Evolutionary conservation across 1,140 invertebrate genomes (phyloP), one percentile per base, ranked within the genome.

Genomic region (Diachasma alloeum): DNA sequence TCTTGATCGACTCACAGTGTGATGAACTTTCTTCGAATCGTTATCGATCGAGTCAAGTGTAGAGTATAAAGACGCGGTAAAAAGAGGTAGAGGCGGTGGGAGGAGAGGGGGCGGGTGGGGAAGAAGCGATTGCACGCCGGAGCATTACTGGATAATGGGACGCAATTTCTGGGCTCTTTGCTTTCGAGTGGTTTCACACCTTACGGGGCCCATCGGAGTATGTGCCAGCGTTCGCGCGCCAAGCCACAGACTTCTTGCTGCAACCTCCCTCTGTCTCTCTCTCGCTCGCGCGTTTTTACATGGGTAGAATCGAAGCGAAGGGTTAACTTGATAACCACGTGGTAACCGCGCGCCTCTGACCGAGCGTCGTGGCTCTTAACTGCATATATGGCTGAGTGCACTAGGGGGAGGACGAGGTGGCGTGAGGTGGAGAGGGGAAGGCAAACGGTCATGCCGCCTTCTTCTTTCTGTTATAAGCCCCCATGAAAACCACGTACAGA

Each of bases 171-270:
- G 83, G 81, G 81, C 87, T 89, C 87, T 88, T 88, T 88, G 87
- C 88, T 88, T 85, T 88, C 84, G 84, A 89, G 88, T 84, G 88
- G 88, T 89, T 88, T 89, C 87, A 88, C 88, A 88, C 87, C 85
- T 88, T 84, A 81, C 80, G 73, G 74, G 73, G 67, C 53, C 72
- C 8, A 46, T 37, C 24, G 72, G 24, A 68, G 70, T 37, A 67
- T 70, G 68, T 70, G 53, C 31, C 46, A 56, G 68, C 39, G 63
- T 74, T 74, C 36, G 53, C 53, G 53, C 72, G 72, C 36, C 72
- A 53, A 67, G 78, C 66, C 75, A 71, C 69, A 67, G 48, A 72
- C 74, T 46, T 69, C 70, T 72, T 75, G 72, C 79, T 69, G 19
- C 22, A 59, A 59, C 53, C 19, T 44, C 44, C n/a, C 39, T 79